A percentile compares a stretch with the other conserved stretches of the same genome.
phyloP scores from a whole-genome alignment of 92 coral and sea anemone species.

The Epizoanthus ramosus region DNA sequence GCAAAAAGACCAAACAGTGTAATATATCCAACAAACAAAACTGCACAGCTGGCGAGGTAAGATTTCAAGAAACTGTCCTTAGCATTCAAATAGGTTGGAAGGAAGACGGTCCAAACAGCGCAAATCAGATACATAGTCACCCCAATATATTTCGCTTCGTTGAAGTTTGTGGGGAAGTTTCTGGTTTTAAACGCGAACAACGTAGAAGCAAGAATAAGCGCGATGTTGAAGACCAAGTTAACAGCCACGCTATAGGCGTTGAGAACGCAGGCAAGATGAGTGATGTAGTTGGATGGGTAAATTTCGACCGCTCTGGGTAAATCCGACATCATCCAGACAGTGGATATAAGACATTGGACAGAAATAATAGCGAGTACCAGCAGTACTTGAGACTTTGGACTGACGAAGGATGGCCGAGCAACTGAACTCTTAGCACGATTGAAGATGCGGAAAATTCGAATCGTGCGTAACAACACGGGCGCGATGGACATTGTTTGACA shows the following conservation, averaged over 20 bases:
- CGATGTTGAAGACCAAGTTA: conserved; percentile 60
- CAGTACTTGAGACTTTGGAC: conserved; percentile 55
- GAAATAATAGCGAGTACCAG: conserved; percentile 40
- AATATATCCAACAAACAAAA: conserved; percentile 64
- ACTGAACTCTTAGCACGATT: conserved; percentile 51
- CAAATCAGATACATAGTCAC: conserved; percentile 80
- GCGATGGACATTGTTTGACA: conserved; percentile 58
- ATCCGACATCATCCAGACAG: conserved; percentile 72
- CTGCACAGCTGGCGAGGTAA: conserved; percentile 55
- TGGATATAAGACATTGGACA: conserved; percentile 43
- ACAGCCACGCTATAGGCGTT: conserved; percentile 66
- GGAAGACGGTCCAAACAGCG: conserved; percentile 70
- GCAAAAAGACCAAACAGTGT: conserved; percentile 75
- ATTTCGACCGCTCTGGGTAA: conserved; percentile 54
- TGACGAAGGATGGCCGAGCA: conserved; percentile 43
- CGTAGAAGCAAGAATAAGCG: conserved; percentile 67
- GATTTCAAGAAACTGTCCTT: conserved; percentile 56
- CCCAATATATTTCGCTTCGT: conserved; percentile 92
- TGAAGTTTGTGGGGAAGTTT: conserved; percentile 88
- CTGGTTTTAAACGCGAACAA: conserved; percentile 80
- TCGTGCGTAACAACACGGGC: conserved; percentile 51
- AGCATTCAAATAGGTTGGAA: conserved; percentile 72
- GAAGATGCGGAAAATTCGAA: conserved; percentile 58
- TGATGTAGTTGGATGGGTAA: conserved; percentile 57
- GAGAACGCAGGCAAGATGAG: conserved; percentile 62